Base-by-base conservation (phyloP, 2,888 invertebrate species). In the Phalangium opilio region DNA sequence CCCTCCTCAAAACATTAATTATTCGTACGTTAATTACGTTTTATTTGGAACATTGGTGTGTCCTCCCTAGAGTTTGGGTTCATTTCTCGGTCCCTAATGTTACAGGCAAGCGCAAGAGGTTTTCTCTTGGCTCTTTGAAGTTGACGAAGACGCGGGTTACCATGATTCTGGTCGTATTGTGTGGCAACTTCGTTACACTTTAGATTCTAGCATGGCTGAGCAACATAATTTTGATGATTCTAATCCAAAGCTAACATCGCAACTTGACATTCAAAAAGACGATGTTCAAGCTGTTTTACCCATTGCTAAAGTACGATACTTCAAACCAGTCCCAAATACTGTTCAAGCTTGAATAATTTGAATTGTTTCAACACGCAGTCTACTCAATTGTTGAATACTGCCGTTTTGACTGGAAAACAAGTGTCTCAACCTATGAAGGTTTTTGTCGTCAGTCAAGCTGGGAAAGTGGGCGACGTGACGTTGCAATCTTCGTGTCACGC, bases 401-500 rank as follows among this genome's bases (percentile, higher is more conserved):
- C 93, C 0, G 85, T 91, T 50, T 72, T 95, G 62, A 93, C 91
- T 5, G 91, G 91, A 0, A 79, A 84, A 44, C 87, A 89, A 69
- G 87, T 91, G 52, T 86, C 87, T 2, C 87, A 89, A 61, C 85
- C 90, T 14, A 84, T 95, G 83, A 86, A 87, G 69, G 85, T 95
- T 57, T 83, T 89, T 67, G 86, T 90, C 60, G 90, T 95, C 41
- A 87, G 87, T 39, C 86, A 90, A 65, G 84, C 86, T 0, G 91
- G 91, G 14, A 84, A 85, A 68, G 84, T 90, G 7, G 87, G 87
- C 50, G 93, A 95, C 68, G 90, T 95, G 57, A 93, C 93, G 18
- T 72, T 87, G 52, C 87, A 90, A 67, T 85, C 90, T 56, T 87
- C 89, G 49, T 95, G 93, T 65, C 83, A 86, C 64, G 90, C 91